Evolutionary conservation across 2,113 vertebrate species (phyloP).

Genomic region (Lagopus muta): DNA sequence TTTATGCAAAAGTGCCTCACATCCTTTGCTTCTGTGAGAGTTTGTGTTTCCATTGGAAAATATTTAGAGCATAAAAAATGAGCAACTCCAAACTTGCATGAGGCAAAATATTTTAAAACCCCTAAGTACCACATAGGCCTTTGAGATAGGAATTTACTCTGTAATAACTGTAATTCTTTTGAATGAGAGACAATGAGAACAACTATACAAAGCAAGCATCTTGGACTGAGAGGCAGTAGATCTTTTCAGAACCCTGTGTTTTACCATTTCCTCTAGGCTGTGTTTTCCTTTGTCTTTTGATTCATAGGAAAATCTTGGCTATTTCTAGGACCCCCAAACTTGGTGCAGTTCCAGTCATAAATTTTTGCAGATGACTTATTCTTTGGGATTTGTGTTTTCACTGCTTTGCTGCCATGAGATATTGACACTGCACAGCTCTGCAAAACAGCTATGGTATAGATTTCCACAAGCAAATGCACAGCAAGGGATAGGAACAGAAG

Average conservation of each 20-base stretch:
- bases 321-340: not conserved
- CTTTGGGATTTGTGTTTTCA: not conserved
- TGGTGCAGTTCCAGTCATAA: not conserved
- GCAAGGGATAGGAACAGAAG: not conserved
- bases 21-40: not conserved
- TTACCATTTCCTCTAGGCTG: not conserved
- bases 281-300: not conserved
- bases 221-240: not conserved
- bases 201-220: not conserved
- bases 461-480: not conserved
- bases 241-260: not conserved
- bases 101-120: slow-evolving; percentile 1
- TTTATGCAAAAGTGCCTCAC: not conserved
- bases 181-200: not conserved
- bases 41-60: not conserved
- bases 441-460: not conserved
- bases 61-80: not conserved
- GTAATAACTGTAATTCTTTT: not conserved
- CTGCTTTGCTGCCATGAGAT: not conserved
- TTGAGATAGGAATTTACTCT: not conserved
- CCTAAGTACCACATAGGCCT: not conserved
- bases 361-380: not conserved
- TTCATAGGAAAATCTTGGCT: not conserved
- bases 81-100: not conserved
- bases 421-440: not conserved